Evolutionary conservation across 2,888 invertebrate genomes (phyloP).

Genomic region (Caenorhabditis imperialis): DNA sequence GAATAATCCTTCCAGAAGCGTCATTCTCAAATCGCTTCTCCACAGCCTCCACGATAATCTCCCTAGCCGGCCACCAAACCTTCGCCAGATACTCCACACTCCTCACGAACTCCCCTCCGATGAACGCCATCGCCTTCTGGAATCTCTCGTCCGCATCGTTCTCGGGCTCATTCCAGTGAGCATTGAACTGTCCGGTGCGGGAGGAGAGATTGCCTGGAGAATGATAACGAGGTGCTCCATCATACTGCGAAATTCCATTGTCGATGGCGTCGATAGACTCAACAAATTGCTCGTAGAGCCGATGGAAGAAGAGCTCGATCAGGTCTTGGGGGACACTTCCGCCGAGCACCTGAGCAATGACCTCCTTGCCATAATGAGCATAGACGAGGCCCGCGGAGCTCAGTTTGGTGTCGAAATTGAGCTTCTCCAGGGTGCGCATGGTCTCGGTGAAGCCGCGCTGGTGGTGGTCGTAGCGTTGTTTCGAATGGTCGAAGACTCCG

Average conservation of each 20-base stretch:
- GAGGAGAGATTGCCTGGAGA: constrained; percentile 67
- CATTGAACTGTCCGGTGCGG: constrained; percentile 87
- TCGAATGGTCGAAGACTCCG: constrained; percentile 86
- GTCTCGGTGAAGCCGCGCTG: constrained; percentile 82
- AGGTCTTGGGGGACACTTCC: constrained; percentile 29
- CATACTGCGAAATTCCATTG: constrained; percentile 87
- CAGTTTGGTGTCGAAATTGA: constrained; percentile 82
- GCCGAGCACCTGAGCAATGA: constrained; percentile 81
- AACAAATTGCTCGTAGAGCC: constrained; percentile 89
- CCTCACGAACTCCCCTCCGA: constrained; percentile 84
- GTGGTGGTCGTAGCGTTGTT: constrained; percentile 92
- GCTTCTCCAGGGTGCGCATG: constrained; percentile 75
- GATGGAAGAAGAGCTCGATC: constrained; percentile 79
- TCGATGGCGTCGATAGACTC: constrained; percentile 96
- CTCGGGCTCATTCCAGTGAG: constrained; percentile 85
- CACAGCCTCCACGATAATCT: constrained; percentile 85
- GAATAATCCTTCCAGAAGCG: constrained; percentile 87
- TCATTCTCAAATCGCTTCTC: constrained; percentile 84
- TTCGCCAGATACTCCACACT: constrained; percentile 82
- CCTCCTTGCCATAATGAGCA: constrained; percentile 88
- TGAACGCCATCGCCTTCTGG: constrained; percentile 78
- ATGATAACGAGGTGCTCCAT: constrained; percentile 72
- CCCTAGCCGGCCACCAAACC: constrained; percentile 89
- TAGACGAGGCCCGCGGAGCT: constrained; percentile 94
- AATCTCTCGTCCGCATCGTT: constrained; percentile 79